phyloP scores from a whole-genome alignment of 2,888 invertebrate species.

The Trichopria drosophilae region DNA sequence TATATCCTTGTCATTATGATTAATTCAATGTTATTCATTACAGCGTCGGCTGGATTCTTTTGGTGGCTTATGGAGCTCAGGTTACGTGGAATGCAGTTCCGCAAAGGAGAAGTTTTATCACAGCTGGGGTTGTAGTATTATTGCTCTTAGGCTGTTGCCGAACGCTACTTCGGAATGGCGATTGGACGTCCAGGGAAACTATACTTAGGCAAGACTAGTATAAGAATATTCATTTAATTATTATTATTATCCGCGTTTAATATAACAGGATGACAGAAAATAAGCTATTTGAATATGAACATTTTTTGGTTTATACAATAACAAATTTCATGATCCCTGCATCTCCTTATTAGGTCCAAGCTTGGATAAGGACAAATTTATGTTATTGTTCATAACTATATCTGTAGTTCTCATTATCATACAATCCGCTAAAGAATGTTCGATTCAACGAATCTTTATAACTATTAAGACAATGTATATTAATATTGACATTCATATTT shows the following conservation, averaged over 20 bases:
- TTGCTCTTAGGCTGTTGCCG: constrained; percentile 68
- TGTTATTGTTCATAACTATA: too few relatives aligned
- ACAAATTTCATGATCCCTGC: too few relatives aligned
- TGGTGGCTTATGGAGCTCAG: constrained; percentile 76
- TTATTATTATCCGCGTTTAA: too few relatives aligned
- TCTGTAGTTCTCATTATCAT: too few relatives aligned
- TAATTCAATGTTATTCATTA: constrained; percentile 41
- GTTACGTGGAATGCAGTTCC: constrained; percentile 65
- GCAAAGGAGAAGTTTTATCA: constrained; percentile 60
- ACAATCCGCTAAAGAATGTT: too few relatives aligned
- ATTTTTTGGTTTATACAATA: constrained; percentile 3
- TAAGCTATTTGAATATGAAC: background rate
- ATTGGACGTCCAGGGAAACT: constrained; percentile 78
- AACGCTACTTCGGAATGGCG: constrained; percentile 71
- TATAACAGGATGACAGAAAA: too few relatives aligned
- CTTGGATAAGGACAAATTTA: too few relatives aligned
- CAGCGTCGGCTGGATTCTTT: constrained; percentile 79
- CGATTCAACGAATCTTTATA: too few relatives aligned
- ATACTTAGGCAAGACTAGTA: constrained; percentile 66
- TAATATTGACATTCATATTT: too few relatives aligned
- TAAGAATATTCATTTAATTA: background rate
- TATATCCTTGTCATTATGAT: background rate
- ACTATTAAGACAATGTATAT: too few relatives aligned
- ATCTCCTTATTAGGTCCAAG: too few relatives aligned
- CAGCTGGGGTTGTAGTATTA: constrained; percentile 63